Evolutionary conservation across 1,140 invertebrate genomes (phyloP).

Genomic region (Polypedilum pembai): DNA sequence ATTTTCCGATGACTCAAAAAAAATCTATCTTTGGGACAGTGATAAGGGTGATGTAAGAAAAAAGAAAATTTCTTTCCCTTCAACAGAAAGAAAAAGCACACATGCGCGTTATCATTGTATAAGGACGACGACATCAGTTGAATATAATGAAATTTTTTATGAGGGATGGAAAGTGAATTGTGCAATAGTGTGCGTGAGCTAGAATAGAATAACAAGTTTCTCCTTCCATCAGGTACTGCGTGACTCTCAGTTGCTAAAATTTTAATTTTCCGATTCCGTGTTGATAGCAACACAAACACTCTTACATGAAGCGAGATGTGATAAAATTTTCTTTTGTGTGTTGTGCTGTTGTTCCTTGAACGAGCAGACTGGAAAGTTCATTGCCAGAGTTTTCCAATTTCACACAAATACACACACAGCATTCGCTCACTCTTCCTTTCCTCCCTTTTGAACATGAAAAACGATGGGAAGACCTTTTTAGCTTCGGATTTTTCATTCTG

Average conservation of each 20-base stretch:
- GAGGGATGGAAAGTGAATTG: slow-evolving; percentile 15
- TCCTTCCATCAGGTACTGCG: slow-evolving; percentile 65
- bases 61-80: not conserved
- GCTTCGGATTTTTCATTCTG: slow-evolving; percentile 37
- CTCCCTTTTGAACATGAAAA: not conserved
- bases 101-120: not conserved
- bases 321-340: not conserved
- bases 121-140: not conserved
- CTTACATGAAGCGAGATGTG: not conserved
- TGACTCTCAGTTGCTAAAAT: slow-evolving; percentile 61
- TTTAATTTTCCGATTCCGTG: slow-evolving; percentile 43
- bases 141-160: not conserved
- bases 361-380: not conserved
- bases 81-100: not conserved
- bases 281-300: slow-evolving; percentile 3
- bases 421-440: not conserved
- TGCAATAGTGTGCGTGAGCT: not conserved
- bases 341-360: not conserved
- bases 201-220: slow-evolving; percentile 17
- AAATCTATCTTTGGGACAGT: not conserved
- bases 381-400: slow-evolving; percentile 3
- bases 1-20: slow-evolving; percentile 2
- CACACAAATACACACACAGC: not conserved
- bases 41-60: not conserved
- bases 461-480: not conserved